These are phyloP conservation scores for Hypolimnas misippus DNA, from an alignment of 2,888 invertebrate genomes.

Conservation along the genomic window DNA sequence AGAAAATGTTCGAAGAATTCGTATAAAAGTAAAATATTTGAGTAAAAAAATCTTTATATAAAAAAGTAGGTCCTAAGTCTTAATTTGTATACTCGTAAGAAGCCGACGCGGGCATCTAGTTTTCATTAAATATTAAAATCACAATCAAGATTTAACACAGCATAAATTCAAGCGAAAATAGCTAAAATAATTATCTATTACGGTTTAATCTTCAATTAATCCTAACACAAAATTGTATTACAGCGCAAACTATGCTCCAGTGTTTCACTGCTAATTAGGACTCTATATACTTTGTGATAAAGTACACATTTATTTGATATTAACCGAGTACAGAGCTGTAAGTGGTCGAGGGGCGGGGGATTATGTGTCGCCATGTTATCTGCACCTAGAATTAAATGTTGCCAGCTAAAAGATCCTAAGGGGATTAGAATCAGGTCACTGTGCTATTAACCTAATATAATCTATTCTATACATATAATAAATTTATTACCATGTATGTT, in stretches of 20 bases:
- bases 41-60: no score
- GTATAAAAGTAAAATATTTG: no score
- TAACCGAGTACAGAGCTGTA: constrained; percentile 24
- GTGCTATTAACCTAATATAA: constrained; percentile 24
- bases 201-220: constrained; percentile 40
- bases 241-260: constrained; percentile 19
- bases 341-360: constrained; percentile 25
- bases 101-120: no score
- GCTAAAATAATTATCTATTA: constrained; percentile 35
- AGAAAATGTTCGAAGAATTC: no score
- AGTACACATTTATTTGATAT: constrained; percentile 31
- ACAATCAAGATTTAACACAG: constrained; percentile 10
- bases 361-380: constrained; percentile 40
- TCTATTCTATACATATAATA: background rate
- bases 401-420: constrained; percentile 31
- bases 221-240: constrained; percentile 39
- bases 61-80: no score
- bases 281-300: constrained; percentile 24
- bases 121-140: background rate
- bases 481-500: background rate
- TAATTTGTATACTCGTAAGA: no score
- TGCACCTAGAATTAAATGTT: constrained; percentile 42
- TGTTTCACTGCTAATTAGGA: constrained; percentile 17
- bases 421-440: constrained; percentile 35
- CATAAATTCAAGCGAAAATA: constrained; percentile 26